Evolutionary conservation across 2,888 invertebrate genomes (phyloP), one percentile per base, ranked within the genome.

Genomic region (Timema cristinae): DNA sequence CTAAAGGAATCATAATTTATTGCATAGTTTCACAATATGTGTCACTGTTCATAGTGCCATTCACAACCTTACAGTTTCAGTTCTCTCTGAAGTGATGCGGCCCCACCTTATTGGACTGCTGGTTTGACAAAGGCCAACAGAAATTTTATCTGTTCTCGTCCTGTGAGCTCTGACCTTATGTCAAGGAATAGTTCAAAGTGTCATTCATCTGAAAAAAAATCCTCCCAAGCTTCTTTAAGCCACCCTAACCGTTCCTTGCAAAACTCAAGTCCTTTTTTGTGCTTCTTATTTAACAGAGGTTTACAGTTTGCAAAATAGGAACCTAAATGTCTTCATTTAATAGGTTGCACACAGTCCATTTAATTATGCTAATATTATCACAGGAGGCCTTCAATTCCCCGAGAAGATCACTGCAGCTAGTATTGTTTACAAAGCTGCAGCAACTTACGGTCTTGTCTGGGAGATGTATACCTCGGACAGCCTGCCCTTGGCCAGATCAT

Each of bases 71-170:
- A 52, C 5, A 54, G 5, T 68, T 32, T 5, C 47, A 52, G 68
- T 51, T 16, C 54, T 54, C 16, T 68, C 54, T 0, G 52, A 54
- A 11, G 68, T 54, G 7, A 54, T 68, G 54, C 47, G 11, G 10
- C 51, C 68, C 56, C 54, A 68, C 54, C 54, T 15, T 49, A 6
- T 51, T 54, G 68, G 32, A 54, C 54, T 52, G 68, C 56, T 52
- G 68, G 56, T 5, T 13, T 54, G 10, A 68, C 13, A 51, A 51
- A 68, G 0, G 68, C 68, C 11, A 54, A 47, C 7, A 16, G 54
- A 32, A 68, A 68, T 32, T 68, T 68, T 8, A n/a, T 54, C 68
- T 16, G 5, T 61, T 61, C 16, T 68, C 16, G 54, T 68, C 16
- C 54, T n/a, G 47, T 10, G 68, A 54, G 54, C 54, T 16, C 47